phyloP scores from a whole-genome alignment of 2,888 invertebrate genomes.

The Apotomis turbidana region DNA sequence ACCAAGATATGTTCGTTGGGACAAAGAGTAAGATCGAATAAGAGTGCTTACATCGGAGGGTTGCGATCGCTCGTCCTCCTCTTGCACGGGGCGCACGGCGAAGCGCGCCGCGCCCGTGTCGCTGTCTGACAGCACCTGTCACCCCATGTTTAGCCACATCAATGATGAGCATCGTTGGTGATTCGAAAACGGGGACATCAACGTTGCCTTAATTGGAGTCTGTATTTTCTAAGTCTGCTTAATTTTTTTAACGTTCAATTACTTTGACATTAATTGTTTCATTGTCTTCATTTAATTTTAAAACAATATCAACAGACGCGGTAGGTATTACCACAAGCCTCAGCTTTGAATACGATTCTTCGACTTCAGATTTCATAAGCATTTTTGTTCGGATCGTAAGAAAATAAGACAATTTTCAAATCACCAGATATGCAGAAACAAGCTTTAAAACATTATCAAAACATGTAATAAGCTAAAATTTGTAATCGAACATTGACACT shows the following conservation, averaged over 20 bases:
- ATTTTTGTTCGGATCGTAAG: no score
- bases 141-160: slow-evolving; percentile 45
- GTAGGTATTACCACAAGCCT: no score
- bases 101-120: slow-evolving; percentile 84
- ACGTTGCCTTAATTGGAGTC: neutral
- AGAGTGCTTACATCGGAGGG: slow-evolving; percentile 77
- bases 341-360: no score
- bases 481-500: slow-evolving; percentile 20
- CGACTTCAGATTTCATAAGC: no score
- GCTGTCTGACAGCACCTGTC: slow-evolving; percentile 81
- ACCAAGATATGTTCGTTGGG: slow-evolving; percentile 17
- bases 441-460: slow-evolving; percentile 22
- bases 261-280: neutral
- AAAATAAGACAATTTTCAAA: slow-evolving; percentile 5
- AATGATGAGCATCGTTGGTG: slow-evolving; percentile 44
- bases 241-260: neutral
- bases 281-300: neutral
- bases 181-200: slow-evolving; percentile 13
- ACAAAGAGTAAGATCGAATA: slow-evolving; percentile 31
- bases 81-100: slow-evolving; percentile 87
- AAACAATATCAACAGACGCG: no score
- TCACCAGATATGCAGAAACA: slow-evolving; percentile 28
- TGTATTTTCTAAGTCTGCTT: neutral
- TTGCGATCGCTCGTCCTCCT: slow-evolving; percentile 85
- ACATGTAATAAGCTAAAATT: neutral